phyloP scores from a whole-genome alignment of 35 echinoderm and acorn worm species.

The Ptychodera flava region DNA sequence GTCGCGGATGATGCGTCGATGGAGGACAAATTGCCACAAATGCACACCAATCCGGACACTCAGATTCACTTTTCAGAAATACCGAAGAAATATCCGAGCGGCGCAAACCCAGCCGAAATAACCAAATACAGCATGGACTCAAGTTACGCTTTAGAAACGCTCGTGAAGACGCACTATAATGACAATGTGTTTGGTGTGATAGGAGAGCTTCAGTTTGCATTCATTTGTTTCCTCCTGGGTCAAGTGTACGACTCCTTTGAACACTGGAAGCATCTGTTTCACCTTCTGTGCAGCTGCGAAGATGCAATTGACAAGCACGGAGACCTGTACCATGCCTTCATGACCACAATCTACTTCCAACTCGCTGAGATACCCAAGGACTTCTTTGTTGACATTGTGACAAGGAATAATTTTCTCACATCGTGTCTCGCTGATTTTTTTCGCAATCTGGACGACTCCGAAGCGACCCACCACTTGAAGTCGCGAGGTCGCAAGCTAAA shows the following conservation, averaged over 20 bases:
- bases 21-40: conserved; percentile 66
- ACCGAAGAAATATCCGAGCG: conserved; percentile 67
- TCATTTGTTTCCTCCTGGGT: conserved; percentile 93
- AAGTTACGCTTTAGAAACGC: conserved; percentile 40
- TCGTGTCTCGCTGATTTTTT: conserved; percentile 60
- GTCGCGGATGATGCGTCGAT: conserved; percentile 24
- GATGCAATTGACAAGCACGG: conserved; percentile 50
- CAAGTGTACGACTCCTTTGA: conserved; percentile 98
- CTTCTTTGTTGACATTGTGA: conserved; percentile 96
- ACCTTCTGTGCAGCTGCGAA: conserved; percentile 72
- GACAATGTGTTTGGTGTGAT: conserved; percentile 32
- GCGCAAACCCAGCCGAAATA: conserved; percentile 59
- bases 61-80: conserved; percentile 76
- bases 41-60: conserved; percentile 78
- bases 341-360: conserved; percentile 82
- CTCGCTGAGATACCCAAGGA: conserved; percentile 82
- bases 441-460: conserved; percentile 42
- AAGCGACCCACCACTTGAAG: conserved; percentile 37
- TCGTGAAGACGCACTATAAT: conserved; percentile 41
- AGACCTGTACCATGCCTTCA: conserved; percentile 51
- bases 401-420: conserved; percentile 81
- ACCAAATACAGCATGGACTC: conserved; percentile 88
- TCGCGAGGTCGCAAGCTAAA: conserved; percentile 75
- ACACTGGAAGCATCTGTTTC: conserved; percentile 86
- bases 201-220: conserved; percentile 87